These are phyloP conservation scores for Drosophila subobscura DNA, from an alignment of 1,140 invertebrate genomes.

Conservation along the genomic window DNA sequence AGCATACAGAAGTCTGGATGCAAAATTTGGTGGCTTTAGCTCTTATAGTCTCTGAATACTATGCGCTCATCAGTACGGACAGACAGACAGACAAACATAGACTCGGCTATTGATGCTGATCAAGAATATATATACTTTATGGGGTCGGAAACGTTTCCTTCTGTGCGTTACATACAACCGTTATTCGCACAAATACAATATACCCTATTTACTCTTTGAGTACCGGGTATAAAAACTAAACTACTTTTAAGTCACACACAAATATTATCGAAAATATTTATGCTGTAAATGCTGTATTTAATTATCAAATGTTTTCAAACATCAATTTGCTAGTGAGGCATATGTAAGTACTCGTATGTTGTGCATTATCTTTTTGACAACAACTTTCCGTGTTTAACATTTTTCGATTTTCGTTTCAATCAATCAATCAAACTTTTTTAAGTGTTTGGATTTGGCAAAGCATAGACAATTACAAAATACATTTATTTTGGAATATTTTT, in stretches of 20 bases:
- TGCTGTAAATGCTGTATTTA: constrained; percentile 61
- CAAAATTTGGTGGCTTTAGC: too few species aligned
- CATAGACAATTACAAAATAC: constrained; percentile 62
- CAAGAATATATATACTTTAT: too few species aligned
- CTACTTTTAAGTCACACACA: constrained; percentile 29
- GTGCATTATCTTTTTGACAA: constrained; percentile 44
- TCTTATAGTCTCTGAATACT: too few species aligned
- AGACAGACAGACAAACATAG: too few species aligned
- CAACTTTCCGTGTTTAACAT: constrained; percentile 41
- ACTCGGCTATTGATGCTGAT: too few species aligned
- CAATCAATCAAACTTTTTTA: constrained; percentile 7
- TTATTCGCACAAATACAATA: too few species aligned
- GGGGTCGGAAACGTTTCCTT: too few species aligned
- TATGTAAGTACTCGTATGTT: constrained; percentile 18
- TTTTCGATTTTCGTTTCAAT: constrained; percentile 44
- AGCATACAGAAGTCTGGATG: too few species aligned
- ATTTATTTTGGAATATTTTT: constrained; percentile 17
- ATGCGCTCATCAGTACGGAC: too few species aligned
- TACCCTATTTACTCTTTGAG: too few species aligned
- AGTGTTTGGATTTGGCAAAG: constrained; percentile 28
- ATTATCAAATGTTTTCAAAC: constrained; percentile 53
- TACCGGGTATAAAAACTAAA: constrained; percentile 32
- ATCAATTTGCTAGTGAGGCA: constrained; percentile 53
- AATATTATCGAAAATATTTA: constrained; percentile 43
- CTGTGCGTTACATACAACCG: too few species aligned